These are phyloP conservation scores for Penaeus indicus DNA, from an alignment of 1,140 invertebrate genomes.

Conservation along the genomic window DNA sequence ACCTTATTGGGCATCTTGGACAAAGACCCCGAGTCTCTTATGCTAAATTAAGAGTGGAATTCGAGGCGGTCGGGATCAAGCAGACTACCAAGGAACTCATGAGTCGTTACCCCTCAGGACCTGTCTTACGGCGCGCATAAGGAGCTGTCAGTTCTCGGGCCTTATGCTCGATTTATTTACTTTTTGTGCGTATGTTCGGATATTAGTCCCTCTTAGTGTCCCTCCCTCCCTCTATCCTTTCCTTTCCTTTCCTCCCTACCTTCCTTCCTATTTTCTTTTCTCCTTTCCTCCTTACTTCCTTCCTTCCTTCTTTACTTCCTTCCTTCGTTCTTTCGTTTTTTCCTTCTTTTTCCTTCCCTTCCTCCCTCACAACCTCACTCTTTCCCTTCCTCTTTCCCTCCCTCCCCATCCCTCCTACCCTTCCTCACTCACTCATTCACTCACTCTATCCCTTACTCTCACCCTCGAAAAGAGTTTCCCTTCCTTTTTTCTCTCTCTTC, in stretches of 20 bases:
- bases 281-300: neutral
- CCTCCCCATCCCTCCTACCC: neutral
- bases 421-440: neutral
- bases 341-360: neutral
- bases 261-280: neutral
- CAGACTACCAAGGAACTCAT: too few species aligned
- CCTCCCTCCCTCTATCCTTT: conserved; percentile 3
- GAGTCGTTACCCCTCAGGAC: too few species aligned
- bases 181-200: too few species aligned
- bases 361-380: neutral
- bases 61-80: too few species aligned
- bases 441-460: neutral
- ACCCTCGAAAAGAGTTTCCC: neutral
- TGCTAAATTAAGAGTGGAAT: too few species aligned
- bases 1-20: too few species aligned
- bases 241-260: neutral
- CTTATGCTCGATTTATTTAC: too few species aligned
- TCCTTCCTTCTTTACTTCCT: neutral
- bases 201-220: neutral
- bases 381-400: neutral
- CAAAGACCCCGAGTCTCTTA: too few species aligned
- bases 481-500: neutral
- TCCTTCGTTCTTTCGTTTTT: neutral
- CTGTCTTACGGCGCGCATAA: too few species aligned
- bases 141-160: too few species aligned